phyloP scores from a whole-genome alignment of 2,888 invertebrate species.

The Myopa testacea region DNA sequence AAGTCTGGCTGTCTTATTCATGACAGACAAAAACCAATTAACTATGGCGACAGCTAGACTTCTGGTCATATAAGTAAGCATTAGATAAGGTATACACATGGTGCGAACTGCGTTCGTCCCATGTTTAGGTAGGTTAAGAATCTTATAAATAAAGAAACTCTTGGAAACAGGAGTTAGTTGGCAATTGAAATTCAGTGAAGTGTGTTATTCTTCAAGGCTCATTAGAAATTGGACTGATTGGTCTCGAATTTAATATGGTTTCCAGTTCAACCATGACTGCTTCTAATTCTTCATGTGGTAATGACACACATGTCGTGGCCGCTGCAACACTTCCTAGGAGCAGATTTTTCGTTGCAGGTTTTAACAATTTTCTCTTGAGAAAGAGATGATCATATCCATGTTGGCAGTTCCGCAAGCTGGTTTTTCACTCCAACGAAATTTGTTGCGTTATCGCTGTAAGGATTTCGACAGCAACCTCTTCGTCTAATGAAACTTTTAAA shows the following conservation, averaged over 20 bases:
- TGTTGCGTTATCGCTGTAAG: constrained; percentile 46
- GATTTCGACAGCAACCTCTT: constrained; percentile 35
- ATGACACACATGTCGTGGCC: no score
- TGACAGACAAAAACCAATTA: no score
- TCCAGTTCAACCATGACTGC: constrained; percentile 13
- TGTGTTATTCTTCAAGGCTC: neutral
- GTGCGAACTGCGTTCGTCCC: no score
- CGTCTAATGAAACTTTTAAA: constrained; percentile 40
- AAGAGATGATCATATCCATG: neutral
- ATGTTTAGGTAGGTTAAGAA: no score
- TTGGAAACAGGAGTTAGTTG: no score
- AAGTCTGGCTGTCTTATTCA: no score
- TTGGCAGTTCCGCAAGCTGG: neutral
- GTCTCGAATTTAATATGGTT: neutral
- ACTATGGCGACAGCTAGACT: no score
- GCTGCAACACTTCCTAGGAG: neutral
- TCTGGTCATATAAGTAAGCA: no score
- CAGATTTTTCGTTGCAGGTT: neutral
- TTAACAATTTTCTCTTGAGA: constrained; percentile 2
- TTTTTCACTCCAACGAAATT: constrained; percentile 38
- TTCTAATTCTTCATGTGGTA: constrained; percentile 15
- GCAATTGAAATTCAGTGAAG: no score
- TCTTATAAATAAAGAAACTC: no score
- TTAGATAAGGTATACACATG: no score
- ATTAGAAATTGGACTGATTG: neutral